These are phyloP conservation scores for Plagodis dolabraria DNA, from an alignment of 2,888 invertebrate genomes.

Conservation along the genomic window DNA sequence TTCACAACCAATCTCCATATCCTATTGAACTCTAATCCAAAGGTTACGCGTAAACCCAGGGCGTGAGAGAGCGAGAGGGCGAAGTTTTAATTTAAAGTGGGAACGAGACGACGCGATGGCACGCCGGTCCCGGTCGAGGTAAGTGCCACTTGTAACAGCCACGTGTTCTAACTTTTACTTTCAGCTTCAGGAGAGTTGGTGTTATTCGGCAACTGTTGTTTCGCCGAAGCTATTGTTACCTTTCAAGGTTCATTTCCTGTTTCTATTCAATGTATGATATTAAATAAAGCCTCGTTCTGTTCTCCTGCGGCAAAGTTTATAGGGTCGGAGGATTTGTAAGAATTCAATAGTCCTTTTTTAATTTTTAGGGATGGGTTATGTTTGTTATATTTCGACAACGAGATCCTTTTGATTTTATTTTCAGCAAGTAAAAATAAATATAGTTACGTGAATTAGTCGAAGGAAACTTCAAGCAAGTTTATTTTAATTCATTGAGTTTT, in stretches of 20 bases:
- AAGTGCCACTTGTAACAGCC: constrained; percentile 73
- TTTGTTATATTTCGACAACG: constrained; percentile 11
- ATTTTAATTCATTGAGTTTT: too few species aligned
- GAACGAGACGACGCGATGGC: constrained; percentile 79
- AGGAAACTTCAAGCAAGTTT: too few species aligned
- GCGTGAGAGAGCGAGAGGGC: constrained; percentile 80
- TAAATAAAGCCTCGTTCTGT: constrained; percentile 26
- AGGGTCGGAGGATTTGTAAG: constrained; percentile 20
- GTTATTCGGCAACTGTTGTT: constrained; percentile 35
- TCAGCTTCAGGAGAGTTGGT: constrained; percentile 35
- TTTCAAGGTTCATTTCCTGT: constrained; percentile 33
- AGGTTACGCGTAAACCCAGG: constrained; percentile 53
- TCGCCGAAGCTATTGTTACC: constrained; percentile 33
- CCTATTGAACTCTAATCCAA: constrained; percentile 44
- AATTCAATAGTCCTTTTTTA: constrained; percentile 16
- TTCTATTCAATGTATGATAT: constrained; percentile 34
- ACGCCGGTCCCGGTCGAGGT: constrained; percentile 75
- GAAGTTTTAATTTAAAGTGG: constrained; percentile 75
- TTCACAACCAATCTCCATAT: constrained; percentile 40
- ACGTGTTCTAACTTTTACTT: constrained; percentile 72
- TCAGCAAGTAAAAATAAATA: background rate
- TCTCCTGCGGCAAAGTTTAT: constrained; percentile 23
- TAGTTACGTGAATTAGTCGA: too few species aligned
- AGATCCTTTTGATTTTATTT: background rate
- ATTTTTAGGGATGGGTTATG: constrained; percentile 12